Conservation (phyloP, 2,797 vertebrate genomes). For the Glyptemys insculpta region DNA sequence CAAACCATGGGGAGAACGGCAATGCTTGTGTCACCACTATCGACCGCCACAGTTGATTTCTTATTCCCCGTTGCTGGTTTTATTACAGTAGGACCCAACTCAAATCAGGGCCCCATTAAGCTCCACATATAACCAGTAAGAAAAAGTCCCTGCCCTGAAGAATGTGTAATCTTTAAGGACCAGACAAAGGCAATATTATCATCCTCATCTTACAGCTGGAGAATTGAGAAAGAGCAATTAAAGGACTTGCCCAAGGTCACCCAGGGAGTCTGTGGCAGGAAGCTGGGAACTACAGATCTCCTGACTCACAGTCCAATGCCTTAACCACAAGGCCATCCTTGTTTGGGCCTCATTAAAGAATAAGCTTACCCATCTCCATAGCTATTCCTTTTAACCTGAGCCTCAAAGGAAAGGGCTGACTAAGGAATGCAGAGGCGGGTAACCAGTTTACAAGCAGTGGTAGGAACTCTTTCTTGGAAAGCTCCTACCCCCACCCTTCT, state of each 20-base stretch:
- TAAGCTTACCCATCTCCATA: neutral
- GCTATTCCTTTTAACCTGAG: neutral
- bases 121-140: neutral
- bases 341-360: neutral
- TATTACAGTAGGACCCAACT: neutral
- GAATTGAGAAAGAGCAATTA: neutral
- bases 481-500: neutral
- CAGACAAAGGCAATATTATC: neutral
- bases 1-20: rapidly evolving
- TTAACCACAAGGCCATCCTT: neutral
- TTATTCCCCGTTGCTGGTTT: neutral
- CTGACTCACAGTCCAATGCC: neutral
- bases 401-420: neutral
- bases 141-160: neutral
- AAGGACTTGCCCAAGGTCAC: neutral
- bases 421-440: neutral
- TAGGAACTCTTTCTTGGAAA: neutral
- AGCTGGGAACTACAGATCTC: neutral
- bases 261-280: neutral
- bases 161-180: neutral
- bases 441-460: neutral
- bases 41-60: rapidly evolving
- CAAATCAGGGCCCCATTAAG: neutral
- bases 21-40: neutral
- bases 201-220: neutral